Base-by-base conservation (phyloP, 2,113 vertebrate species). In the Gadus chalcogrammus region DNA sequence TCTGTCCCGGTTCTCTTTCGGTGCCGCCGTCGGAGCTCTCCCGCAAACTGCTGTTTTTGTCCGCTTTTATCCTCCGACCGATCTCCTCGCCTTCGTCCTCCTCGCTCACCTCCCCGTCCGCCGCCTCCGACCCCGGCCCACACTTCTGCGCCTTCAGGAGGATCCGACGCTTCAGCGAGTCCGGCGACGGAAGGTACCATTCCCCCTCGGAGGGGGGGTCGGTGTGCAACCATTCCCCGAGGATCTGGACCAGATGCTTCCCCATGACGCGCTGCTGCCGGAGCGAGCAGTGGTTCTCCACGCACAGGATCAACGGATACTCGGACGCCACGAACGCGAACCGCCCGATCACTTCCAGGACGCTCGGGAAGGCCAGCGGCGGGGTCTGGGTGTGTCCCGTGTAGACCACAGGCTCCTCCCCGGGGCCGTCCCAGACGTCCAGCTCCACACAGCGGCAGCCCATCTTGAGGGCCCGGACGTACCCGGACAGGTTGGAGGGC, bases 251-350 rank as follows among this genome's bases (percentile, higher is more conserved):
- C 74, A 97, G 93, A 76, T 96, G 93, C 42, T 94, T 93, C 63
- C 91, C 87, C 93, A 96, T 92, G 8, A 94, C 93, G 69, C 91
- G 94, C 84, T 98, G 96, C 71, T 97, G 96, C 70, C 76, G 90
- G 59, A 93, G 84, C 1, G 95, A 97, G 79, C 96, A 98, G 78
- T 98, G 96, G 77, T 98, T 98, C 88, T 98, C 96, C 71, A 98
- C 77, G 74, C 95, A 97, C 17, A 98, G 74, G 78, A 98, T 95
- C 61, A 98, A 90, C 1, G 96, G 96, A 70, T 94, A 98, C 35
- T 96, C 95, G 0, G 96, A 97, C 12, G 96, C 93, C 66, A 92
- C 93, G 77, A 98, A 98, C 0, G 95, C 95, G 35, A 95, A 97
- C 77, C 88, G 94, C 82, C 92, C 94, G 62, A 98, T 95, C 15